Conservation (phyloP, 2,113 vertebrate genomes). For the Neolamprologus modestus region DNA sequence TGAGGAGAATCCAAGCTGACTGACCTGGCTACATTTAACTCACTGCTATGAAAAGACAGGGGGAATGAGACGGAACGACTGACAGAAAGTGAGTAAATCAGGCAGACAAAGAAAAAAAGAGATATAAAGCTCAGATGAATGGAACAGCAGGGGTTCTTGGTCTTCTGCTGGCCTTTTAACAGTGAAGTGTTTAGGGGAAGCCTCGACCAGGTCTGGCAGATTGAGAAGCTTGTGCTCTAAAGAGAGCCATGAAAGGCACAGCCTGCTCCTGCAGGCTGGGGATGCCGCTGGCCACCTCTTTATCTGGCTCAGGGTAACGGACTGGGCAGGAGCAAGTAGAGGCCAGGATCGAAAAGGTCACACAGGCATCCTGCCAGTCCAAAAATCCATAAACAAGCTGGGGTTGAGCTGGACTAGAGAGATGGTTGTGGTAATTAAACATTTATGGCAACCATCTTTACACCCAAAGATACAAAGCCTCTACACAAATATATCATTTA, state of each 20-base stretch:
- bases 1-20: constrained; percentile 8
- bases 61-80: background rate
- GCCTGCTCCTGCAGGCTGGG: background rate
- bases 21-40: constrained; percentile 23
- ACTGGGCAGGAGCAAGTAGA: constrained; percentile 37
- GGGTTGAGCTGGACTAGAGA: background rate
- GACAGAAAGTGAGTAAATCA: constrained; percentile 4
- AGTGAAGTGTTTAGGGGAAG: constrained; percentile 35
- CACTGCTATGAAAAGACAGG: background rate
- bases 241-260: constrained; percentile 24
- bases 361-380: background rate
- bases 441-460: background rate
- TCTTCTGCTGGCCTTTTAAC: constrained; percentile 50
- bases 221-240: constrained; percentile 17
- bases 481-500: background rate
- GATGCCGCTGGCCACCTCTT: background rate
- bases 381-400: background rate
- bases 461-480: background rate
- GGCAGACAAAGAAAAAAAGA: background rate
- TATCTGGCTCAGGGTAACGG: constrained; percentile 31
- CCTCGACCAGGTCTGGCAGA: constrained; percentile 27
- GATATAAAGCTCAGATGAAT: constrained; percentile 51
- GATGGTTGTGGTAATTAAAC: background rate
- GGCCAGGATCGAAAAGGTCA: constrained; percentile 26
- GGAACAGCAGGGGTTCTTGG: constrained; percentile 46